A percentile compares a stretch with the other conserved stretches of the same genome.
phyloP scores from a whole-genome alignment of 1,140 invertebrate species.

The Sminthurides bifidus region DNA sequence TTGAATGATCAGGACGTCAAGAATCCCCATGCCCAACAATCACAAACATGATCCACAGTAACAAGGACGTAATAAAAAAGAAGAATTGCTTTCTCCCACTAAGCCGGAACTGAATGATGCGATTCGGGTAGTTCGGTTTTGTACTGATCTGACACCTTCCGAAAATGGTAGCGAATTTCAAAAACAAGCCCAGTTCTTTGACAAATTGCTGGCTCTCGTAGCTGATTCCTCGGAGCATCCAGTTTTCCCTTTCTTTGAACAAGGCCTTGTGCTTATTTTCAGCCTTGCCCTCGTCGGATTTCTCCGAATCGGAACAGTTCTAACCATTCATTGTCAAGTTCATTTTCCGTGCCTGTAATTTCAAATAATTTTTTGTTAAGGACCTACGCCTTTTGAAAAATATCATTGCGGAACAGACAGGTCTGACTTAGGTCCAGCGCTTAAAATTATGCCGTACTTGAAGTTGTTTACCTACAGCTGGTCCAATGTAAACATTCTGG shows the following conservation, averaged over 20 bases:
- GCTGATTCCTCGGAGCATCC: background rate
- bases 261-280: no score
- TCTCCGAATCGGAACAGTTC: no score
- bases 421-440: no score
- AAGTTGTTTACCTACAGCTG: no score
- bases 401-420: no score
- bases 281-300: no score
- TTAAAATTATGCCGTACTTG: no score
- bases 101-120: slow-evolving; percentile 1
- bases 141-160: background rate
- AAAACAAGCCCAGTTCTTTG: background rate
- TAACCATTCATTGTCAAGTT: no score
- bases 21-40: background rate
- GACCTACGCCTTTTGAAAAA: no score
- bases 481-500: no score
- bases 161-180: background rate
- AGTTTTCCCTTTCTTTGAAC: background rate
- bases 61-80: background rate
- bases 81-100: slow-evolving; percentile 3
- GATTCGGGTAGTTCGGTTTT: background rate
- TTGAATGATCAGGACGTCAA: background rate
- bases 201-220: slow-evolving; percentile 3
- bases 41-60: slow-evolving; percentile 2
- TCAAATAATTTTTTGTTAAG: no score
- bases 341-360: no score